These are phyloP conservation scores for Drosophila quinaria DNA, from an alignment of 2,888 invertebrate genomes.

Conservation along the genomic window DNA sequence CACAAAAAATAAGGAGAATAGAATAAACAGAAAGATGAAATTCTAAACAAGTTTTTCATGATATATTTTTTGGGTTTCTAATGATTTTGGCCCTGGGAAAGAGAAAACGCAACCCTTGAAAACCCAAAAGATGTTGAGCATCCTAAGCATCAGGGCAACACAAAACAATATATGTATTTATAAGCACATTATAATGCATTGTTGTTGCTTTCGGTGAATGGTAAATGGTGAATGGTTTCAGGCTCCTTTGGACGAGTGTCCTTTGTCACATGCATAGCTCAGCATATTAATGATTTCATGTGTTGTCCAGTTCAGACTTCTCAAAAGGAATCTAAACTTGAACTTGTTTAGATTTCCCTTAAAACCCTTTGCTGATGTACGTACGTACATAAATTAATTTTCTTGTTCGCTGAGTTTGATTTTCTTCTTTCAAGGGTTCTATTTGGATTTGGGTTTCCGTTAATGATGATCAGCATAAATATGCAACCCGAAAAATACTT, in stretches of 20 bases:
- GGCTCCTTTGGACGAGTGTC: conserved; percentile 46
- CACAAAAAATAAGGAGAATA: conserved; percentile 20
- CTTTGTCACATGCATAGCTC: conserved; percentile 80
- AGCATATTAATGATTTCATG: conserved; percentile 76
- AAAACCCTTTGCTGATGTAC: conserved; percentile 55
- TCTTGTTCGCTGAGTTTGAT: conserved; percentile 77
- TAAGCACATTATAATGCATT: conserved; percentile 80
- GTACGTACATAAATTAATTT: conserved; percentile 80
- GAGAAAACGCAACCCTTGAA: conserved; percentile 67
- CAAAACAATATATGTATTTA: conserved; percentile 63
- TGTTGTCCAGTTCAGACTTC: conserved; percentile 44
- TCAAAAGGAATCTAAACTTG: conserved; percentile 29
- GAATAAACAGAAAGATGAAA: conserved; percentile 41
- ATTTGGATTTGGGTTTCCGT: conserved; percentile 45
- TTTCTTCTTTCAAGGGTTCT: conserved; percentile 48
- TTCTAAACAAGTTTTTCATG: conserved; percentile 71
- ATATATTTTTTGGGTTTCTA: conserved; percentile 30
- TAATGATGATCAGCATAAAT: conserved; percentile 78
- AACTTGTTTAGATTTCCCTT: conserved; percentile 51
- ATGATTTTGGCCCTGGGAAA: conserved; percentile 61
- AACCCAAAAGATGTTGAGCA: conserved; percentile 46
- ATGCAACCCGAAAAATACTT: conserved; percentile 32
- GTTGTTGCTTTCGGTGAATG: conserved; percentile 48
- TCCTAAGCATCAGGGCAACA: conserved; percentile 41
- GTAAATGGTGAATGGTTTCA: conserved; percentile 19